Evolutionary conservation across 2,888 invertebrate species (phyloP).

Genomic region (Allolobophora icterica): DNA sequence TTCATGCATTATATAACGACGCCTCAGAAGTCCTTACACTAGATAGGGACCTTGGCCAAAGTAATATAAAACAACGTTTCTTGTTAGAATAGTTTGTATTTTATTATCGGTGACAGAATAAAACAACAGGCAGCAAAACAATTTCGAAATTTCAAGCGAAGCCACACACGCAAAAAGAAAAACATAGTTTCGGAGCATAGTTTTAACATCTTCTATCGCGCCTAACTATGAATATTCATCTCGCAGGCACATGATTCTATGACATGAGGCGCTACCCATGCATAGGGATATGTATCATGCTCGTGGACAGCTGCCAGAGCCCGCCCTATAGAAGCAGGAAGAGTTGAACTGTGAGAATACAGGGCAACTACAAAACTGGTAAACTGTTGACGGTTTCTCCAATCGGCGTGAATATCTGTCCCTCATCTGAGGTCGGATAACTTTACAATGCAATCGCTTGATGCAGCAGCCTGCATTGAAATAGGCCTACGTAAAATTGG

Average conservation of each 20-base stretch:
- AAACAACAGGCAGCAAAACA: not conserved
- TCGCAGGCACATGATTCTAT: not conserved
- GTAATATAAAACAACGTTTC: not conserved
- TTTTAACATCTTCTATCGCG: not conserved
- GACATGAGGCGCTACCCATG: not conserved
- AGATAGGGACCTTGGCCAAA: too few species aligned
- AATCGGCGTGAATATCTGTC: not conserved
- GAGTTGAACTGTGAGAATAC: conserved; percentile 1
- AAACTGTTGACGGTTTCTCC: not conserved
- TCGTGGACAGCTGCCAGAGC: not conserved
- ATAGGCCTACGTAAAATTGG: too few species aligned
- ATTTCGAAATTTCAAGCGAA: not conserved
- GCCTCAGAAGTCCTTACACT: too few species aligned
- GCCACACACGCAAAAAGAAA: not conserved
- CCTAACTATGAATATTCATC: not conserved
- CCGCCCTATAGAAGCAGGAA: conserved; percentile 17
- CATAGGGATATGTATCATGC: conserved; percentile 9
- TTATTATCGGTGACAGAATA: not conserved
- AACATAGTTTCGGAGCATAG: not conserved
- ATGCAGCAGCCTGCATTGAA: too few species aligned
- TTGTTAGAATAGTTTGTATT: not conserved
- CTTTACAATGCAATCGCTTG: too few species aligned
- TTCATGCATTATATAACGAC: too few species aligned
- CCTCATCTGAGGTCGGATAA: not conserved
- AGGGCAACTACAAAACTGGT: conserved; percentile 17